Base-by-base conservation (phyloP, 2,113 vertebrate species). In the Condylura cristata region DNA sequence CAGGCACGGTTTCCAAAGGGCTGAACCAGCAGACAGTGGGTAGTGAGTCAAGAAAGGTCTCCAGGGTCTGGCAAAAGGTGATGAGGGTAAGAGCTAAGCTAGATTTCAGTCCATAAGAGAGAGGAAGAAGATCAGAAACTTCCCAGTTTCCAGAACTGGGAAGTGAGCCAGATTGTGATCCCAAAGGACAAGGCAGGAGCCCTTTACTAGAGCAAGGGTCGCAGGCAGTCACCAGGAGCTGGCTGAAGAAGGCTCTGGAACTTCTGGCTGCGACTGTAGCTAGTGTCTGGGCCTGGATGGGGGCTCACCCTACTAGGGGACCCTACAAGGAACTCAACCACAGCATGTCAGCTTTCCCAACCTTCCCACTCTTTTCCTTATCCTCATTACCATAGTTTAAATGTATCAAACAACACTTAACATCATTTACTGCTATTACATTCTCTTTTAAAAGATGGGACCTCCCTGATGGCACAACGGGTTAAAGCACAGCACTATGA, bases 361-460 rank as follows among this genome's bases (percentile, higher is more conserved):
- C 28, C 66, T 88, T 51, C 41, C 61, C 8, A 53, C 34, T 65
- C 4, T 76, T 90, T 83, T 58, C 12, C 5, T 68, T 63, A n/a
- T 56, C 60, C 68, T 76, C 44, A 34, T 84, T 44, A 46, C 46
- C 41, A 17, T 28, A 34, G 16, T 48, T 68, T 30, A 75, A 24
- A 44, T 41, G 56, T 2, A 24, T 41, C 16, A 61, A 28, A 5
- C 5, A 26, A 53, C 46, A 30, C 74, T 82, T 81, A 53, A 70
- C 1, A 58, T 32, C 22, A 48, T 34, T 37, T 68, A 34, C 22
- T 80, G 44, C 22, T 61, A 75, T 71, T 37, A 60, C 2, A 39
- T n/a, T 81, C 22, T 61, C 18, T 75, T 83, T 87, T 39, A n/a
- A 65, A 85, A 91, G 53, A 34, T 80, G 82, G n/a, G n/a, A n/a